Percentiles rank a stretch among this genome's conserved stretches.
Evolutionary conservation across 2,888 invertebrate species (phyloP).

Genomic region (Cremastobaeus sp.): DNA sequence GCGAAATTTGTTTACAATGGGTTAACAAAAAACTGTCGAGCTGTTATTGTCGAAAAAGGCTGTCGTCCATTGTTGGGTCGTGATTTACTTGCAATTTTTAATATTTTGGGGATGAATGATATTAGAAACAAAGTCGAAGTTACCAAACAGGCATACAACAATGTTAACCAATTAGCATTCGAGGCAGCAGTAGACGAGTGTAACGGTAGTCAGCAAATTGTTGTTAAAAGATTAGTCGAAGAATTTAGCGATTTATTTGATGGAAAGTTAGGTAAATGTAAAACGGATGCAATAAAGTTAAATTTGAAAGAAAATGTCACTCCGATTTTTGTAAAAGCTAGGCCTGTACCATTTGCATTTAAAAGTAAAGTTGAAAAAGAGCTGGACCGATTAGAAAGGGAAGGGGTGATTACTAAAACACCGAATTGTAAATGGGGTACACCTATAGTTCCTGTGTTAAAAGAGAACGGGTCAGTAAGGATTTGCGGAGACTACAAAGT

Average conservation of each 20-base stretch:
- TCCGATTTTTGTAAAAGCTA: slow-evolving; percentile 49
- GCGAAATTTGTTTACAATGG: too few relatives aligned
- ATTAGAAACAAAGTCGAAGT: too few relatives aligned
- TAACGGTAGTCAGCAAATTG: too few relatives aligned
- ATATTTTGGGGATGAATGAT: too few relatives aligned
- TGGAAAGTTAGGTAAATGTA: slow-evolving; percentile 35
- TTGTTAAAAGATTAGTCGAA: too few relatives aligned
- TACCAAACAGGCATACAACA: too few relatives aligned
- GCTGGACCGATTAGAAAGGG: slow-evolving; percentile 31
- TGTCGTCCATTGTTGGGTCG: slow-evolving; percentile 28
- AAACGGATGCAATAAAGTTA: slow-evolving; percentile 39
- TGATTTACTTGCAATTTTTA: slow-evolving; percentile 44
- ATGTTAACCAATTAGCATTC: too few relatives aligned
- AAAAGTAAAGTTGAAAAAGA: slow-evolving; percentile 26
- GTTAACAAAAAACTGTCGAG: too few relatives aligned
- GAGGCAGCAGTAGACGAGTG: too few relatives aligned
- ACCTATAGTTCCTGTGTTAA: slow-evolving; percentile 58
- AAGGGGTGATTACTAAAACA: slow-evolving; percentile 24
- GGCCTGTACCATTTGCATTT: slow-evolving; percentile 48
- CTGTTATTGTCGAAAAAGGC: not conserved
- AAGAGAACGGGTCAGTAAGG: slow-evolving; percentile 5
- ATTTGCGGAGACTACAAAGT: slow-evolving; percentile 65
- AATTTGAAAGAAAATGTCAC: slow-evolving; percentile 21
- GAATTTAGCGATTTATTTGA: too few relatives aligned
- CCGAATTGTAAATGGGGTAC: slow-evolving; percentile 59